A percentile compares a stretch with the other conserved stretches of the same genome.
phyloP scores from a whole-genome alignment of 2,113 vertebrate genomes.

The Felis catus region F.catus_Fca126_mat1.0 CM031423.1:24351001-24351500 shows the following conservation, averaged over 20 bases:
- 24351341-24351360: slow-evolving; percentile 81
- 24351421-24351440: neutral
- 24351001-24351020: neutral
- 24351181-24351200: slow-evolving; percentile 72
- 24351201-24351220: slow-evolving; percentile 82
- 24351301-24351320: slow-evolving; percentile 83
- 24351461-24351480: neutral
- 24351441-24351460: neutral
- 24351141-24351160: slow-evolving; percentile 44
- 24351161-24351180: slow-evolving; percentile 58
- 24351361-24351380: slow-evolving; percentile 79
- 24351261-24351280: slow-evolving; percentile 66
- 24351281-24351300: slow-evolving; percentile 79
- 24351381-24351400: slow-evolving; percentile 77
- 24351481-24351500: neutral
- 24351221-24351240: slow-evolving; percentile 75
- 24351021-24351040: neutral
- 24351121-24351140: slow-evolving; percentile 50
- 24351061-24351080: slow-evolving; percentile 59
- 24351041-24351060: slow-evolving; percentile 73
- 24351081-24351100: slow-evolving; percentile 58
- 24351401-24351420: slow-evolving; percentile 55
- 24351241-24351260: slow-evolving; percentile 71
- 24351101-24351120: slow-evolving; percentile 72
- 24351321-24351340: slow-evolving; percentile 77